Evolutionary conservation across 1,140 invertebrate genomes (phyloP).

Genomic region (Diorhabda elongata): DNA sequence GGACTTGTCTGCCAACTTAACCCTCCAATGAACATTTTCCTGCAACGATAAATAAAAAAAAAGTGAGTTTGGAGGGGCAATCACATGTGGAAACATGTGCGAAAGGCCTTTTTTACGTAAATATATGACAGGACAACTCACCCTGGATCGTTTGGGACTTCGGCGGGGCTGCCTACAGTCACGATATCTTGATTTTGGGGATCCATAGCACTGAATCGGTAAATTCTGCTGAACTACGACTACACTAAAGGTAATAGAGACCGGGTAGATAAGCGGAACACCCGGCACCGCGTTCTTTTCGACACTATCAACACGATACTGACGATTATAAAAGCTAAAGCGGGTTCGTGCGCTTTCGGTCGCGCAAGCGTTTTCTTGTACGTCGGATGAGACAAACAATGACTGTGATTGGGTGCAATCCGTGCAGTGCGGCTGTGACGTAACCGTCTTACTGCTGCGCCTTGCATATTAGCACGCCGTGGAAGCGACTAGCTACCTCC

Average conservation of each 20-base stretch:
- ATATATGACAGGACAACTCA: conserved; percentile 52
- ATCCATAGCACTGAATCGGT: conserved; percentile 55
- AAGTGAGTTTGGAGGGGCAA: conserved; percentile 13
- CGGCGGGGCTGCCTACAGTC: conserved; percentile 65
- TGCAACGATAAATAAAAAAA: conserved; percentile 59
- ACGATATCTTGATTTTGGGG: conserved; percentile 68
- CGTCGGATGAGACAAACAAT: conserved; percentile 42
- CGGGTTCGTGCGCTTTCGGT: conserved; percentile 34
- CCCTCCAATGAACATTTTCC: conserved; percentile 99
- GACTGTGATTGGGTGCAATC: conserved; percentile 49
- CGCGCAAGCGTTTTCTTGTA: conserved; percentile 32
- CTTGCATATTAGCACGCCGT: conserved; percentile 19
- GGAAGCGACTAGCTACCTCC: not conserved
- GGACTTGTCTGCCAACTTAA: conserved; percentile 99
- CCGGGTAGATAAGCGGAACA: conserved; percentile 57
- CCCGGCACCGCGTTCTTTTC: conserved; percentile 61
- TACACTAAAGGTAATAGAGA: conserved; percentile 57
- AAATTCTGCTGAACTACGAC: conserved; percentile 54
- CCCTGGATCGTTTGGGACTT: conserved; percentile 87
- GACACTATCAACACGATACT: conserved; percentile 71
- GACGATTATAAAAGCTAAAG: conserved; percentile 44
- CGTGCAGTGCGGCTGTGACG: conserved; percentile 45
- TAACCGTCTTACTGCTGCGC: conserved; percentile 30
- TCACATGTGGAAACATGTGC: conserved; percentile 27
- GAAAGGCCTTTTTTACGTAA: conserved; percentile 4